These are phyloP conservation scores for Dryobota labecula DNA, from an alignment of 2,888 invertebrate genomes.

Conservation along the genomic window DNA sequence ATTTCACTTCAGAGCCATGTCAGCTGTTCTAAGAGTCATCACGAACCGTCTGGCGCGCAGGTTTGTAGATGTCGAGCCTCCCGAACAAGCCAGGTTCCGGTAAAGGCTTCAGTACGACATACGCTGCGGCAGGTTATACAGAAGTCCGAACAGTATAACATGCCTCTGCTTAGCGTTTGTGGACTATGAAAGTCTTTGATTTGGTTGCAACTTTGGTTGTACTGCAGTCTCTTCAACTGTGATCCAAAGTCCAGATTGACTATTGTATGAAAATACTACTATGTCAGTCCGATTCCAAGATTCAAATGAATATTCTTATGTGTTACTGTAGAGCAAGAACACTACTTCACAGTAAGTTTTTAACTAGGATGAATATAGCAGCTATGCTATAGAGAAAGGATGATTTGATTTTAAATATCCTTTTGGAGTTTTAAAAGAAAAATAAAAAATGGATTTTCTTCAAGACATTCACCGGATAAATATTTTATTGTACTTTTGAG, in stretches of 20 bases:
- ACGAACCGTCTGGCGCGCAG: background rate
- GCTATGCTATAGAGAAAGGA: background rate
- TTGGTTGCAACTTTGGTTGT: background rate
- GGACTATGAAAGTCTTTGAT: background rate
- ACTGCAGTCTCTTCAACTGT: background rate
- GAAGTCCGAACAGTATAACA: background rate
- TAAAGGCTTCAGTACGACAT: background rate
- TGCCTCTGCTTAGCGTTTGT: background rate
- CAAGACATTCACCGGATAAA: background rate
- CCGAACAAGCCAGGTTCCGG: background rate
- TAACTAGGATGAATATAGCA: background rate
- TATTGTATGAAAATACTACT: background rate
- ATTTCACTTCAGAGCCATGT: background rate
- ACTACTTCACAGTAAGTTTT: background rate
- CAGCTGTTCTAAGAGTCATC: background rate
- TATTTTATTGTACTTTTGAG: too few relatives aligned
- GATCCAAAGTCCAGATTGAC: background rate
- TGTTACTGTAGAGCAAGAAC: background rate
- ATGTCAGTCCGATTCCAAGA: background rate
- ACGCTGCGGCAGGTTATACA: background rate
- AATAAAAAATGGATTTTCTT: background rate
- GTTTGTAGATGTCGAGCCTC: too few relatives aligned
- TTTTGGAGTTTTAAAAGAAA: too few relatives aligned
- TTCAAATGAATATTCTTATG: constrained; percentile 1
- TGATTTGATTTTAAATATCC: background rate